phyloP scores from a whole-genome alignment of 1,140 invertebrate genomes.

The Oedothorax gibbosus region DNA sequence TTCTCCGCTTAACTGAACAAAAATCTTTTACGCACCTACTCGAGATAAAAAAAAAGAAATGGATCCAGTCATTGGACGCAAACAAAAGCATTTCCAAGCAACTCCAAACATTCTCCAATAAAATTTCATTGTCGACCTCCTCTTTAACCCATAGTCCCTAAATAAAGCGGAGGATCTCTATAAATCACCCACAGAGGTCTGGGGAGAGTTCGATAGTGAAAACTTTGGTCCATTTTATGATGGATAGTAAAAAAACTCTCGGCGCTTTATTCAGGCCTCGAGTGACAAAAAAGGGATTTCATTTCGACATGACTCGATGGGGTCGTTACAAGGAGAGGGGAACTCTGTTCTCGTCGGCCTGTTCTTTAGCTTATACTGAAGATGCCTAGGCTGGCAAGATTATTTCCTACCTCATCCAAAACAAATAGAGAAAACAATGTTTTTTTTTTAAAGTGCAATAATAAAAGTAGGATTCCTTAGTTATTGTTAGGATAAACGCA shows the following conservation, averaged over 20 bases:
- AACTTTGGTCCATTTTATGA: constrained; percentile 18
- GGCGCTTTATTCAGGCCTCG: constrained; percentile 24
- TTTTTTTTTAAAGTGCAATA: too few relatives aligned
- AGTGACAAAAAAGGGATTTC: constrained; percentile 35
- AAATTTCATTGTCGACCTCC: neutral
- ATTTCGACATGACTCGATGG: constrained; percentile 14
- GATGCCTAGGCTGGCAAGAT: too few relatives aligned
- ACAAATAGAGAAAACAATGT: too few relatives aligned
- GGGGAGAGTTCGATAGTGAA: neutral
- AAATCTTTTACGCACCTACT: too few relatives aligned
- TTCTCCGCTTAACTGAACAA: too few relatives aligned
- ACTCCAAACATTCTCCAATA: neutral
- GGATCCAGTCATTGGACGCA: too few relatives aligned
- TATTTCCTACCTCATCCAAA: too few relatives aligned
- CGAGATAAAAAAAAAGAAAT: too few relatives aligned
- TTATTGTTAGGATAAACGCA: too few relatives aligned
- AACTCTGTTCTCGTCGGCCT: neutral
- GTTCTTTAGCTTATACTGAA: too few relatives aligned
- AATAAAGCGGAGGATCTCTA: constrained; percentile 5
- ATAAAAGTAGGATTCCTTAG: too few relatives aligned
- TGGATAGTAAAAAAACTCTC: constrained; percentile 18
- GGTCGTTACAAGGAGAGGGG: constrained; percentile 3
- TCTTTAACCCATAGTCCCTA: constrained; percentile 4
- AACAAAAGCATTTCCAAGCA: too few relatives aligned
- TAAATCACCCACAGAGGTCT: constrained; percentile 12